Percentiles rank a stretch among this genome's conserved stretches.
Evolutionary conservation across 1,140 invertebrate species (phyloP).

Genomic region (Heliconius eleuchia): DNA sequence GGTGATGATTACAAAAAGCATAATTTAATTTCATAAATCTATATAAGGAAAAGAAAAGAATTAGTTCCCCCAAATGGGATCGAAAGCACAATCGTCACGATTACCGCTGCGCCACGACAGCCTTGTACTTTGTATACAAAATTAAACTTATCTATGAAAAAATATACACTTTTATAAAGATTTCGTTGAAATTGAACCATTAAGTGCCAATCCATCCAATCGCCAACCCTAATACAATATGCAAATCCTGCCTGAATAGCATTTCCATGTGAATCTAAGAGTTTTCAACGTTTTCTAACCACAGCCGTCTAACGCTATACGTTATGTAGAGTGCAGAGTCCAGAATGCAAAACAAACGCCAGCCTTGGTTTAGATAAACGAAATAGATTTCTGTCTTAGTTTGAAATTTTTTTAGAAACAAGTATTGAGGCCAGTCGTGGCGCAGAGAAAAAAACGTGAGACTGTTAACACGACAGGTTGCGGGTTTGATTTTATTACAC

Average conservation of each 20-base stretch:
- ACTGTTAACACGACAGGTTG: no score
- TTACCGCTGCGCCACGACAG: no score
- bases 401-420: not conserved
- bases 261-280: constrained; percentile 37
- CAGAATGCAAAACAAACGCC: not conserved
- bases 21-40: no score
- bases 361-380: not conserved
- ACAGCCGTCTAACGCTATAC: constrained; percentile 8
- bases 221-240: constrained; percentile 24
- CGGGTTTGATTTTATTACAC: no score
- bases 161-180: not conserved
- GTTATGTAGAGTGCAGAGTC: constrained; percentile 12
- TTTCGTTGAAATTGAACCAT: not conserved
- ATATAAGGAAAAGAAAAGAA: no score
- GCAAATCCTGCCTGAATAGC: constrained; percentile 33
- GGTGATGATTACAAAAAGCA: no score
- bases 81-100: no score
- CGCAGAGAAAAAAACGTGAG: no score
- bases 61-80: no score
- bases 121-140: not conserved
- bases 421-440: no score
- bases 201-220: constrained; percentile 5
- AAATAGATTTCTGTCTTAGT: not conserved
- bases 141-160: not conserved
- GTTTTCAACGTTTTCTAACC: constrained; percentile 37